phyloP scores from a whole-genome alignment of 1,140 invertebrate genomes.

The Drosophila seguyi region DNA sequence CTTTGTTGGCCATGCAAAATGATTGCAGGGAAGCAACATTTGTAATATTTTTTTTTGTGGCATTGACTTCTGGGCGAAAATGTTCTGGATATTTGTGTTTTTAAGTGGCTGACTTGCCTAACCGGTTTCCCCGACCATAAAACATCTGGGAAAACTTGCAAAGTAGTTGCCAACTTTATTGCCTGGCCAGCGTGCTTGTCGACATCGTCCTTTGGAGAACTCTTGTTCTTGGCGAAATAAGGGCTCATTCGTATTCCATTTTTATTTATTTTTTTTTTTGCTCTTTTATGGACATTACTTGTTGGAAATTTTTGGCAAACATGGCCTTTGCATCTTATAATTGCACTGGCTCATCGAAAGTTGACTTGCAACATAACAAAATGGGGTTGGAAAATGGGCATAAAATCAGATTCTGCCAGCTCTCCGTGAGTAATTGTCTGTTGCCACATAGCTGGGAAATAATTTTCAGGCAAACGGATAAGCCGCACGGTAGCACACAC shows the following conservation, averaged over 20 bases:
- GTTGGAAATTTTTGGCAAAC: slow-evolving; percentile 44
- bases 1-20: neutral
- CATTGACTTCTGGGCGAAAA: slow-evolving; percentile 17
- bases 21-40: neutral
- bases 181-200: slow-evolving; percentile 41
- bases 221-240: slow-evolving; percentile 13
- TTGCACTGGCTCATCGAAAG: slow-evolving; percentile 43
- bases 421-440: slow-evolving; percentile 49
- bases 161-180: slow-evolving; percentile 72
- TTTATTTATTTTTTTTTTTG: too few relatives aligned
- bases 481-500: slow-evolving; percentile 70
- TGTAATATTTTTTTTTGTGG: slow-evolving; percentile 8
- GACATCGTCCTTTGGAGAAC: slow-evolving; percentile 44
- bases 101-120: slow-evolving; percentile 27
- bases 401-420: slow-evolving; percentile 16
- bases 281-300: slow-evolving; percentile 29
- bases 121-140: slow-evolving; percentile 22
- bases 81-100: slow-evolving; percentile 21
- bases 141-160: slow-evolving; percentile 48
- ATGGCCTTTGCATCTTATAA: slow-evolving; percentile 36
- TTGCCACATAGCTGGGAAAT: slow-evolving; percentile 47
- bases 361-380: slow-evolving; percentile 36
- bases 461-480: slow-evolving; percentile 47
- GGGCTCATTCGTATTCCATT: slow-evolving; percentile 2
- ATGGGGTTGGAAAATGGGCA: neutral